Percentiles rank a stretch among this genome's conserved stretches.
These are phyloP conservation scores for Cyclophora albipunctata DNA, from an alignment of 2,888 invertebrate genomes.

Conservation along the genomic window DNA sequence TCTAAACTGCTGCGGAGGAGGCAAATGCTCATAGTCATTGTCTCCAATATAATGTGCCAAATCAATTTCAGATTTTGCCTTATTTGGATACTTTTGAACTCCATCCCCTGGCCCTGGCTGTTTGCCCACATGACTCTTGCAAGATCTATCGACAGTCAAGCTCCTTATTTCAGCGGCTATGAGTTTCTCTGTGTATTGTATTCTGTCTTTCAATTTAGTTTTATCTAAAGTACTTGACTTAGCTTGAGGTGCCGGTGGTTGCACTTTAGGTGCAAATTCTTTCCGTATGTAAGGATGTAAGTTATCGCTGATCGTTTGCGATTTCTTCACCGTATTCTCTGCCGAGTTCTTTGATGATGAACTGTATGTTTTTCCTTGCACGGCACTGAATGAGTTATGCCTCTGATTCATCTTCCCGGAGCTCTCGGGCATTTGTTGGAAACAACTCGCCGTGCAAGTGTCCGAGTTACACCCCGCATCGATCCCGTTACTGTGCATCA, in stretches of 20 bases:
- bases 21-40: slow-evolving; percentile 82
- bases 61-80: slow-evolving; percentile 77
- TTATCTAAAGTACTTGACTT: slow-evolving; percentile 46
- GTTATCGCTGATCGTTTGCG: slow-evolving; percentile 63
- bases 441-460: slow-evolving; percentile 60
- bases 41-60: slow-evolving; percentile 71
- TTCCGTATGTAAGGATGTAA: slow-evolving; percentile 71
- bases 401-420: slow-evolving; percentile 53
- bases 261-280: slow-evolving; percentile 51
- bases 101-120: slow-evolving; percentile 39
- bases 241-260: slow-evolving; percentile 25
- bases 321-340: slow-evolving; percentile 62
- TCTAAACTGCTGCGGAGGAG: slow-evolving; percentile 89
- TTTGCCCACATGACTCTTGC: slow-evolving; percentile 44
- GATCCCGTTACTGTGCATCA: slow-evolving; percentile 62
- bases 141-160: slow-evolving; percentile 56
- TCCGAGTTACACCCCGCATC: slow-evolving; percentile 64
- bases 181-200: slow-evolving; percentile 67
- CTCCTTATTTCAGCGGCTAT: slow-evolving; percentile 67
- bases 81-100: slow-evolving; percentile 56
- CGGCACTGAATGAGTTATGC: slow-evolving; percentile 67
- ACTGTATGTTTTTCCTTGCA: slow-evolving; percentile 56
- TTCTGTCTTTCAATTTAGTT: slow-evolving; percentile 58
- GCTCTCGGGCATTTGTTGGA: slow-evolving; percentile 53
- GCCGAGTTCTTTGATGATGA: slow-evolving; percentile 39